These are phyloP conservation scores for Sakesphorus luctuosus DNA, from an alignment of 2,113 vertebrate species.

Conservation along the genomic window DNA sequence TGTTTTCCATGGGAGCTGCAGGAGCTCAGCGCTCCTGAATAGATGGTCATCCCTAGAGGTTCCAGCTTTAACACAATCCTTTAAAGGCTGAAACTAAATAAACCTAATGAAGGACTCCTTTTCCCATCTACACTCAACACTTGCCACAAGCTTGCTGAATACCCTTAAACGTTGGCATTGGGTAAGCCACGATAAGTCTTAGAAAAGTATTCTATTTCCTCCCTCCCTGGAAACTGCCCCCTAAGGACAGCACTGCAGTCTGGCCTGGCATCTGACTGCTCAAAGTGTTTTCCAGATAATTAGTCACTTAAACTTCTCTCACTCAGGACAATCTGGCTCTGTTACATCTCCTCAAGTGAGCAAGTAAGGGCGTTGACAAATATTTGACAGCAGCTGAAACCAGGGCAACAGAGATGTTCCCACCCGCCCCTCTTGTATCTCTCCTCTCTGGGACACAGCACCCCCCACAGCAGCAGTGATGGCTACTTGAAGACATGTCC, in stretches of 20 bases:
- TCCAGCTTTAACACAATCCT: neutral
- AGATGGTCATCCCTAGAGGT: neutral
- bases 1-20: neutral
- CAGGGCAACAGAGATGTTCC: neutral
- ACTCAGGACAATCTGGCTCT: neutral
- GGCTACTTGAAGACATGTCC: fast-evolving
- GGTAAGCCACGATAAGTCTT: neutral
- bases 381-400: neutral
- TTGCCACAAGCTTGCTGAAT: neutral
- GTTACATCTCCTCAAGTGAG: neutral
- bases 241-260: neutral
- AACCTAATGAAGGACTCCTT: neutral
- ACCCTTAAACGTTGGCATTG: neutral
- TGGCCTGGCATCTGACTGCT: neutral
- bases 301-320: neutral
- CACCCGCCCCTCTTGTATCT: neutral
- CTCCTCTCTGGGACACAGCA: neutral
- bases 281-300: conserved; percentile 13
- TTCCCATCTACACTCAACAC: neutral
- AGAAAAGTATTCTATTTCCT: neutral
- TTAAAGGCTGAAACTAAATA: neutral
- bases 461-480: neutral
- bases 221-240: neutral
- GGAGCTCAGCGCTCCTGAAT: neutral
- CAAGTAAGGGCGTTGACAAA: neutral